Evolutionary conservation across 2,797 vertebrate genomes (phyloP).

Genomic region (Nyctibius grandis): DNA sequence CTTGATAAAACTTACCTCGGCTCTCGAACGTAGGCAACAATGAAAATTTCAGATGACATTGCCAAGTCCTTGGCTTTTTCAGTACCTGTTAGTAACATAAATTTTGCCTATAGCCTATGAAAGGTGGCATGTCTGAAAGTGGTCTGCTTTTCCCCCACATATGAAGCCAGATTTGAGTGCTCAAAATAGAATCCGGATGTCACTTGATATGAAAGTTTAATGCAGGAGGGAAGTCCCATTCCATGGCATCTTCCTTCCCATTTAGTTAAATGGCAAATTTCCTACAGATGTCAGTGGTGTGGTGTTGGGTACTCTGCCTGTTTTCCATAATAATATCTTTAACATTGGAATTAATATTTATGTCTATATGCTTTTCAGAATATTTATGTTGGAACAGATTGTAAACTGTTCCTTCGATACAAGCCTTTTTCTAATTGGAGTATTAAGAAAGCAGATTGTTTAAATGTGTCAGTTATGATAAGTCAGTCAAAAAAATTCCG

Average conservation of each 20-base stretch:
- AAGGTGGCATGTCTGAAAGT: background rate
- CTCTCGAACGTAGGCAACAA: rapidly evolving
- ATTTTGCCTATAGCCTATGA: background rate
- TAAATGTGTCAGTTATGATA: background rate
- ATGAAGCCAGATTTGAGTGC: background rate
- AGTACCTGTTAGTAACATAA: no score
- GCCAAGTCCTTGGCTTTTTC: background rate
- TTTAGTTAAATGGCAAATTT: background rate
- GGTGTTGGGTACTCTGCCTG: background rate
- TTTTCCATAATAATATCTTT: background rate
- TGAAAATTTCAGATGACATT: background rate
- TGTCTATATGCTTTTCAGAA: background rate
- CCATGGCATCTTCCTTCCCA: background rate
- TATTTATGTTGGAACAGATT: background rate
- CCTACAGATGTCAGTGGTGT: background rate
- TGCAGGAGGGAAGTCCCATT: background rate
- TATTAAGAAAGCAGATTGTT: background rate
- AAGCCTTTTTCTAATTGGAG: background rate
- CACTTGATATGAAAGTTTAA: background rate
- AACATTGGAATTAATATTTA: background rate
- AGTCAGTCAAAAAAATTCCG: background rate
- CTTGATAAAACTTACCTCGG: background rate
- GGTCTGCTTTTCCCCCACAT: background rate
- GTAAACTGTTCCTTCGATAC: background rate
- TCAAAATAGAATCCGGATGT: background rate